A percentile compares a stretch with the other conserved stretches of the same genome.
phyloP scores from a whole-genome alignment of 2,888 invertebrate genomes.

The Athalia cordata region DNA sequence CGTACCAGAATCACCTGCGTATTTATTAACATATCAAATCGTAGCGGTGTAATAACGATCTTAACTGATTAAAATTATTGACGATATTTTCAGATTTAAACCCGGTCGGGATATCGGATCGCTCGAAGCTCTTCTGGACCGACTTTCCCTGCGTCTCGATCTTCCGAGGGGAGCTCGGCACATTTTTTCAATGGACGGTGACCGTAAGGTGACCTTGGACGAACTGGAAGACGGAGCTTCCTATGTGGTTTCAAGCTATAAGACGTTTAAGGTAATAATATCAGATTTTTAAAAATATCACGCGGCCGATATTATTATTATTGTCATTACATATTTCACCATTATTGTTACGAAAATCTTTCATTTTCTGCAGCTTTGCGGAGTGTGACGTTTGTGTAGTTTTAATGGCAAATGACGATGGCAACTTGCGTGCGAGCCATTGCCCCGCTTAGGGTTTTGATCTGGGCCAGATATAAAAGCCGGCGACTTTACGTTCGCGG shows the following conservation, averaged over 20 bases:
- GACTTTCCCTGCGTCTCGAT: constrained; percentile 90
- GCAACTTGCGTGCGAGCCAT: constrained; percentile 62
- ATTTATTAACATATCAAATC: background rate
- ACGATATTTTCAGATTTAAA: constrained; percentile 78
- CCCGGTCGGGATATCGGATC: constrained; percentile 92
- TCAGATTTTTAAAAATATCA: background rate
- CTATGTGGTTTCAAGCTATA: constrained; percentile 94
- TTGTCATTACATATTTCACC: background rate
- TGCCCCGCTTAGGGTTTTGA: constrained; percentile 64
- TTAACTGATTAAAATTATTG: background rate
- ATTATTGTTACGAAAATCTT: background rate
- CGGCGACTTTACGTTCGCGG: constrained; percentile 25
- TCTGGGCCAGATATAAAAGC: constrained; percentile 71
- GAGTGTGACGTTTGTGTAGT: background rate
- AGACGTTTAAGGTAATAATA: constrained; percentile 88
- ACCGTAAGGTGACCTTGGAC: constrained; percentile 87
- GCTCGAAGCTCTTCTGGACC: constrained; percentile 89
- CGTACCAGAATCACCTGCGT: background rate
- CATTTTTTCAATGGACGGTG: constrained; percentile 94
- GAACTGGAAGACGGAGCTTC: constrained; percentile 93
- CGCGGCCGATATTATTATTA: background rate
- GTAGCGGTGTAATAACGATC: background rate
- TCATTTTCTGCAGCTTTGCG: background rate
- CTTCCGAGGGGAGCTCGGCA: constrained; percentile 92
- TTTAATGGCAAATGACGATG: background rate